A percentile compares a stretch with the other conserved stretches of the same genome.
Evolutionary conservation across 2,888 invertebrate genomes (phyloP).

Genomic region (Acanthacorydalis orientalis): DNA sequence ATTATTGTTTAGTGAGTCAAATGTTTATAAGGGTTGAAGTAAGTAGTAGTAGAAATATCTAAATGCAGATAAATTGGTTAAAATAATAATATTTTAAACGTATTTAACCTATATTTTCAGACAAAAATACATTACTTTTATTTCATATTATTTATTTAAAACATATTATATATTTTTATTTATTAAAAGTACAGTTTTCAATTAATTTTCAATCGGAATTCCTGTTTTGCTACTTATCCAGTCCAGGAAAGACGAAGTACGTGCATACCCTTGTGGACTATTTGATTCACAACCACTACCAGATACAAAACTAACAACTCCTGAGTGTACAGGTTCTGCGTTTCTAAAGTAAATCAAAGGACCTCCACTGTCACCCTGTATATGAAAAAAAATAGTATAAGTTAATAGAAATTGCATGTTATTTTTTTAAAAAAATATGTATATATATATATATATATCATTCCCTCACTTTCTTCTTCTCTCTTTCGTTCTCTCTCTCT

Average conservation of each 20-base stretch:
- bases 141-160: not conserved
- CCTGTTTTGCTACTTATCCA: slow-evolving; percentile 10
- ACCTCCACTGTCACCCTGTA: slow-evolving; percentile 20
- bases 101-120: not conserved
- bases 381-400: slow-evolving; percentile 1
- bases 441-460: too few relatives aligned
- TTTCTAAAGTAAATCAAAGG: slow-evolving; percentile 13
- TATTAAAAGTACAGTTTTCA: too few relatives aligned
- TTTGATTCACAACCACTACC: slow-evolving; percentile 16
- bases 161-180: not conserved
- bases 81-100: too few relatives aligned
- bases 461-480: too few relatives aligned
- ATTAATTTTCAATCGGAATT: not conserved
- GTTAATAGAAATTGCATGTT: too few relatives aligned
- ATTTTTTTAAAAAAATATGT: too few relatives aligned
- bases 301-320: slow-evolving; percentile 17
- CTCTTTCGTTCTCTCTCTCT: too few relatives aligned
- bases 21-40: too few relatives aligned
- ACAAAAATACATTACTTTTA: not conserved
- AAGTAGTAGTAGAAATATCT: too few relatives aligned
- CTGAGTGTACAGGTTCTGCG: slow-evolving; percentile 12
- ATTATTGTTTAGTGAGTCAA: too few relatives aligned
- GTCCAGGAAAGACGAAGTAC: slow-evolving; percentile 13
- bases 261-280: slow-evolving; percentile 16
- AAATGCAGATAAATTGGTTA: too few relatives aligned